Evolutionary conservation across 2,797 vertebrate genomes (phyloP), one percentile per base, ranked within the genome.

Genomic region (Cryptoprocta ferox): DNA sequence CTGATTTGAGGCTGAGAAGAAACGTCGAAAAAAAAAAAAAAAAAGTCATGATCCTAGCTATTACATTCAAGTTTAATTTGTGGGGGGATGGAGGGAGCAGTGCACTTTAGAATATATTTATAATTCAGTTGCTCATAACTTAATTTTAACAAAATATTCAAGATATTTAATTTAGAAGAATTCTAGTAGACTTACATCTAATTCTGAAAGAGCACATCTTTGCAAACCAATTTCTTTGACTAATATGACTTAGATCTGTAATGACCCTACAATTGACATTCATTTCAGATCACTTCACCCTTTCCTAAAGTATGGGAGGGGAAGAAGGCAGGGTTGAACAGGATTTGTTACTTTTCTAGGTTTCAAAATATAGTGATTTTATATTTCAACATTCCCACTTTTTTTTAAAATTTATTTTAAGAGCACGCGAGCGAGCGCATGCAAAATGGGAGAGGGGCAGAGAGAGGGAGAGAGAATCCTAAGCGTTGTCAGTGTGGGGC

Each of bases 121-220:
- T 81, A 84, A 80, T 42, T 70, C 66, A 89, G 5, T 84, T 80
- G 7, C 39, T 85, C 18, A 81, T 53, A 70, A 53, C 89, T 78
- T 76, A 56, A 75, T 75, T 75, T 39, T 48, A 82, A 63, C 13
- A 90, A 91, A 71, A 56, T 59, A 83, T 59, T 66, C 61, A 91
- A 83, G 26, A 56, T 26, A 75, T 4, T 76, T 89, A 59, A 87
- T 61, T 53, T 53, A 45, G 56, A 71, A n/a, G 21, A 75, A 70
- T 91, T 80, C 56, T 76, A 76, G 50, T 24, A 26, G 32, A 86
- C 5, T 76, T 81, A 30, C 26, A 85, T 86, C 39, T 90, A 66
- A 92, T 56, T 82, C 76, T 65, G 81, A 91, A 85, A 81, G 3
- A 94, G 56, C 42, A 70, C 28, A 89, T 65, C 79, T 66, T 76